These are phyloP conservation scores for Polia nebulosa DNA, from an alignment of 2,888 invertebrate genomes.

Conservation along the genomic window DNA sequence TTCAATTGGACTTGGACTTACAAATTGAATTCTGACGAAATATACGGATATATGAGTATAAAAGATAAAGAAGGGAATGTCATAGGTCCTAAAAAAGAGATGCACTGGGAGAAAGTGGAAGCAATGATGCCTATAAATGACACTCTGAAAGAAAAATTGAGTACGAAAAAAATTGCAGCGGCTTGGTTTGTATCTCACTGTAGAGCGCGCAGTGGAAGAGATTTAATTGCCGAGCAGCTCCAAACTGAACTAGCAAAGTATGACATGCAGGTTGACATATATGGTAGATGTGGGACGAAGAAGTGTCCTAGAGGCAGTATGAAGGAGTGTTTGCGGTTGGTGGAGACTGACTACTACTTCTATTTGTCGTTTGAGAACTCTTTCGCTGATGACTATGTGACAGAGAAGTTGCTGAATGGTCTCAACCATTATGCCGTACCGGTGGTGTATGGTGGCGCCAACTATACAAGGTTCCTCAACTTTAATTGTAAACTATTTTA, in stretches of 20 bases:
- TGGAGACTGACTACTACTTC: constrained; percentile 78
- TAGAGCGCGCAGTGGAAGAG: constrained; percentile 68
- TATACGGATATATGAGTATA: constrained; percentile 74
- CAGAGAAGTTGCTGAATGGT: constrained; percentile 80
- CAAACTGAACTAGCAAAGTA: constrained; percentile 66
- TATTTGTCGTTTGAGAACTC: constrained; percentile 83
- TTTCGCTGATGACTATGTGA: constrained; percentile 81
- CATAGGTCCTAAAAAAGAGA: constrained; percentile 72
- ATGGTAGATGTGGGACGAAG: constrained; percentile 74
- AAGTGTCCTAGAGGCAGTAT: constrained; percentile 61
- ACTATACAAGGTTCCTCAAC: constrained; percentile 78
- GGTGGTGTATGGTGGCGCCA: constrained; percentile 82
- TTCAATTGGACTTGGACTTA: constrained; percentile 83
- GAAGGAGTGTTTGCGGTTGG: constrained; percentile 65
- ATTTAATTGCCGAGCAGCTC: constrained; percentile 66
- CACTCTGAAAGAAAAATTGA: constrained; percentile 68
- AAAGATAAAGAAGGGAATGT: constrained; percentile 66
- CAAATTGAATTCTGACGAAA: constrained; percentile 74
- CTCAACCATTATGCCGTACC: constrained; percentile 79
- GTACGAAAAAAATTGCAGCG: constrained; percentile 74
- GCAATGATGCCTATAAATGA: constrained; percentile 72
- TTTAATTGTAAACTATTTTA: background rate
- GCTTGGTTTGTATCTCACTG: constrained; percentile 83
- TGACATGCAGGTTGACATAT: constrained; percentile 74
- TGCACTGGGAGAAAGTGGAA: constrained; percentile 72